Conservation (phyloP, 2,888 invertebrate genomes). For the Melanophora roralis region DNA sequence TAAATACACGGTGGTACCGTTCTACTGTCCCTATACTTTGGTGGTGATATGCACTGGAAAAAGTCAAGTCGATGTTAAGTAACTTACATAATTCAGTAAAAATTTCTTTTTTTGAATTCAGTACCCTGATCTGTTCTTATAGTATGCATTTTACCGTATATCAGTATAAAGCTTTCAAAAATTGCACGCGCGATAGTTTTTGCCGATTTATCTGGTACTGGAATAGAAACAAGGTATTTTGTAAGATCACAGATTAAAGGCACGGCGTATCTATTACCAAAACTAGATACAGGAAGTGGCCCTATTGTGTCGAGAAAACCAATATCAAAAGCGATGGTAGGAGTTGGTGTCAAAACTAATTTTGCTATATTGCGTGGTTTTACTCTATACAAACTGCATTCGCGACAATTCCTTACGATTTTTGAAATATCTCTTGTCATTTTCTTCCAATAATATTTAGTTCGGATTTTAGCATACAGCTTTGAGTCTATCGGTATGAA, state of each 20-base stretch:
- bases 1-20: neutral
- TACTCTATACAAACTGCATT: constrained; percentile 31
- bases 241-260: constrained; percentile 60
- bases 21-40: no score
- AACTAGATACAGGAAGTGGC: no score
- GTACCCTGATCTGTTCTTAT: neutral
- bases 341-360: constrained; percentile 41
- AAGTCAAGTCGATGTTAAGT: neutral
- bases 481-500: constrained; percentile 6
- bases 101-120: no score
- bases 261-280: constrained; percentile 7
- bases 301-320: neutral
- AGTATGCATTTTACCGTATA: neutral
- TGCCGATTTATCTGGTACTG: constrained; percentile 63
- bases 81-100: neutral
- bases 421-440: constrained; percentile 43
- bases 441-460: constrained; percentile 39
- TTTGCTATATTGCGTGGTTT: constrained; percentile 32
- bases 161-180: constrained; percentile 23
- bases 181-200: neutral
- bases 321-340: constrained; percentile 14
- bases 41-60: no score
- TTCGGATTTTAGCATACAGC: constrained; percentile 8
- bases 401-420: constrained; percentile 34
- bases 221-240: constrained; percentile 58